Percentiles rank a stretch among this genome's conserved stretches.
phyloP scores from a whole-genome alignment of 1,140 invertebrate genomes.

The Olivierus martensii region DNA sequence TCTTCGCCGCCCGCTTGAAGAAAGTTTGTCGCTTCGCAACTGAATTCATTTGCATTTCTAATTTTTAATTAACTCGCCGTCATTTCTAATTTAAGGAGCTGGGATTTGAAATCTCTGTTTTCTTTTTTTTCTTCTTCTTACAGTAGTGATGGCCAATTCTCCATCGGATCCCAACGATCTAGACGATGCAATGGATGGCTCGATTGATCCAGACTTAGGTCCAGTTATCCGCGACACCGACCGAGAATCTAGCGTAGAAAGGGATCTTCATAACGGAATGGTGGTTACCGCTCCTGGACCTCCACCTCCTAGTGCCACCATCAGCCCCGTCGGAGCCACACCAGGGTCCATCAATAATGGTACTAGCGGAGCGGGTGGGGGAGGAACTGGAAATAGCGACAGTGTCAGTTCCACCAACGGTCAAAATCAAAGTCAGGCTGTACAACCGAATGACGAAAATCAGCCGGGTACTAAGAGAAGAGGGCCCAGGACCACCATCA shows the following conservation, averaged over 20 bases:
- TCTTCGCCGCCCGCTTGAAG: too few relatives aligned
- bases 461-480: conserved; percentile 74
- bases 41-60: too few relatives aligned
- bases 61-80: too few relatives aligned
- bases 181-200: conserved; percentile 10
- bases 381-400: background rate
- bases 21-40: too few relatives aligned
- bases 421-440: background rate
- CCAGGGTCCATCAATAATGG: background rate
- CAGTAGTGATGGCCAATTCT: conserved; percentile 9
- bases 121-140: conserved; percentile 1
- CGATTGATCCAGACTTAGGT: conserved; percentile 1
- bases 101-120: background rate
- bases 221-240: conserved; percentile 1
- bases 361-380: background rate
- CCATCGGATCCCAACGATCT: conserved; percentile 13
- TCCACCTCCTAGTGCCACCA: background rate
- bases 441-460: conserved; percentile 54
- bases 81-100: too few relatives aligned
- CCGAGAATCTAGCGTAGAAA: conserved; percentile 14
- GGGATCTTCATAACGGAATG: conserved; percentile 4
- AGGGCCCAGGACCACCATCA: conserved; percentile 95
- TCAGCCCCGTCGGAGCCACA: background rate
- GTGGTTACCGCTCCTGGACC: conserved; percentile 1
- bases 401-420: conserved; percentile 1